Evolutionary conservation across 1,140 invertebrate genomes (phyloP), one percentile per base, ranked within the genome.

Genomic region (Whitmania pigra): DNA sequence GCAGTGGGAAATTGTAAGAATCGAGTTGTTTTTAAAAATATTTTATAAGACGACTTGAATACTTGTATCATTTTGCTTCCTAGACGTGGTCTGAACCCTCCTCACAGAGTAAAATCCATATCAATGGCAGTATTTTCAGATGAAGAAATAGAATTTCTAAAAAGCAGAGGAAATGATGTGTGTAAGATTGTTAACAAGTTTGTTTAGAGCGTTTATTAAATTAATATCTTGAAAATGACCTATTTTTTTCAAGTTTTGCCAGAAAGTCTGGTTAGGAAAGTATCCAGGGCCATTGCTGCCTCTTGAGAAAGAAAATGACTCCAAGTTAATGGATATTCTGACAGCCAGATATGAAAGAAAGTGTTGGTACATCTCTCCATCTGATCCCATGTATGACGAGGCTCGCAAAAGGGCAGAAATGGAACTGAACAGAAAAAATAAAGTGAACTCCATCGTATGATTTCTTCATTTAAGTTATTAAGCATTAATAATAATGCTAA

Each of bases 101-200:
- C 94, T 73, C 94, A 97, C 83, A 86, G 95, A 75, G 93, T 97
- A 40, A 98, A 98, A 83, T 97, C 94, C 49, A 97, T 98, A 77
- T 96, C 94, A 9, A 97, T 98, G 94, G 92, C 94, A 57, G 94
- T 90, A 78, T 98, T 98, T 82, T 94, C 89, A 73, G 87, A 88
- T 75, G 94, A 98, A 76, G 95, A 98, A 85, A 89, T 98, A 79
- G 92, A 94, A 80, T 89, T 91, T 78, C 86, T 98, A 75, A 90
- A 88, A 84, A 86, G 86, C 72, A 88, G 88, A 83, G 94, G 94
- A 75, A 98, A 98, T 84, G 92, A 96, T 79, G 88, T 88, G 81
- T n/a, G 53, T 68, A 49, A 15, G 43, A 49, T 49, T 49, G 9
- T 49, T 11, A 49, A 49, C 43, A 15, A 49, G 13, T 49, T 49